Base-by-base conservation (phyloP, 2,888 invertebrate species). In the Eugnorisma glareosa region DNA sequence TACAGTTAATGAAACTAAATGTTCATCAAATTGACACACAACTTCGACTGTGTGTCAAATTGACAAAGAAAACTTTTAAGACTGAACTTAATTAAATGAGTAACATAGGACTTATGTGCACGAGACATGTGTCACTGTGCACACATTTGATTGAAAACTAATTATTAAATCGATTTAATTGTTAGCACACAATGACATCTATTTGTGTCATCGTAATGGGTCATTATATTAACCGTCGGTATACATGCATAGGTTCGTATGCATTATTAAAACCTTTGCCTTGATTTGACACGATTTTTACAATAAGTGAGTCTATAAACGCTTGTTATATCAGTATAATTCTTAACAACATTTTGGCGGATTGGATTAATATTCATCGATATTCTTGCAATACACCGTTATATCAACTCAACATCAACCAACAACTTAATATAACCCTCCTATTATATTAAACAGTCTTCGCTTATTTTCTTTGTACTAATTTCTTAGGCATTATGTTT, bases 91-190 rank as follows among this genome's bases (percentile, higher is more conserved):
- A 21, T 35, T 6, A 21, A 35, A 54, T 35, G 21, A 45, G 15
- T 13, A 28, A 51, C 6, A 8, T 8, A 3, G 31, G 21, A 31
- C 28, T 40, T 48, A 37, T 15, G 18, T 64, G 51, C 35, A 45
- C 57, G 31, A 11, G n/a, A 70, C 59, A 40, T 59, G 21, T 82
- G 54, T 13, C 24, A 54, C 31, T 40, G n/a, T 57, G 66, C 18
- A 51, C 28, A 51, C 51, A 76, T 48, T 82, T 67, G 35, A 77
- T 63, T 31, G 63, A 18, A 68, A 64, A 59, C 68, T 63, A 64
- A 77, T 77, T 28, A 48, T 82, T 21, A 40, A 68, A 81, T 77
- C 83, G 78, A 77, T 83, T 51, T 18, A 57, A 68, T 82, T 76
- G 43, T 31, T 31, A 69, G 24, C 18, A 63, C 40, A 63, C 37